These are phyloP conservation scores for Myrmecophaga tridactyla DNA, from an alignment of 2,113 vertebrate genomes.

Conservation along the genomic window DNA sequence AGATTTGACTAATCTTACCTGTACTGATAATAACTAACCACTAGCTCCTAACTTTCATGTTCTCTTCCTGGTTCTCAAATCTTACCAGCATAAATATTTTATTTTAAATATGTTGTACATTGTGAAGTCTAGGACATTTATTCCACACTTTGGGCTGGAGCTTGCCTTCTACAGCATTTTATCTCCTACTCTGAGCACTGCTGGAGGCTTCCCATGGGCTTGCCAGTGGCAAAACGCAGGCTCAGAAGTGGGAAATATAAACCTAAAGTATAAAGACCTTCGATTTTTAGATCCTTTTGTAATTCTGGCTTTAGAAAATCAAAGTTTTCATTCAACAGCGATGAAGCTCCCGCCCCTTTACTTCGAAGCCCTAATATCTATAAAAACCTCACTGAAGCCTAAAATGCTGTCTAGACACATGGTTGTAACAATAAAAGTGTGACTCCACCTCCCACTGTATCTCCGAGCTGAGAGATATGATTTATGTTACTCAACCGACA, in stretches of 20 bases:
- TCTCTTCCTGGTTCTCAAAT: neutral
- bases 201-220: neutral
- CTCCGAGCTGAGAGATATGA: neutral
- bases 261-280: neutral
- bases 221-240: neutral
- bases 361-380: neutral
- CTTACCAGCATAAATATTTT: neutral
- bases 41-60: neutral
- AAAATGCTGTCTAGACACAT: neutral
- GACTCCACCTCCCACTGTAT: neutral
- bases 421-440: neutral
- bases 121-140: neutral
- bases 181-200: neutral
- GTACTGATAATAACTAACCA: neutral
- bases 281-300: constrained; percentile 4
- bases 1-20: neutral
- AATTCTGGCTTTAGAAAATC: constrained; percentile 47
- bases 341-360: neutral
- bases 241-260: constrained; percentile 14
- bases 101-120: neutral
- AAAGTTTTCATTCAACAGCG: constrained; percentile 38
- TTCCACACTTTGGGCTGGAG: neutral
- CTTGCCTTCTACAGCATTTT: neutral
- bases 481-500: neutral
- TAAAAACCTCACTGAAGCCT: neutral